A percentile compares a stretch with the other conserved stretches of the same genome.
These are phyloP conservation scores for Tillus elongatus DNA, from an alignment of 2,888 invertebrate species.

Conservation along the genomic window DNA sequence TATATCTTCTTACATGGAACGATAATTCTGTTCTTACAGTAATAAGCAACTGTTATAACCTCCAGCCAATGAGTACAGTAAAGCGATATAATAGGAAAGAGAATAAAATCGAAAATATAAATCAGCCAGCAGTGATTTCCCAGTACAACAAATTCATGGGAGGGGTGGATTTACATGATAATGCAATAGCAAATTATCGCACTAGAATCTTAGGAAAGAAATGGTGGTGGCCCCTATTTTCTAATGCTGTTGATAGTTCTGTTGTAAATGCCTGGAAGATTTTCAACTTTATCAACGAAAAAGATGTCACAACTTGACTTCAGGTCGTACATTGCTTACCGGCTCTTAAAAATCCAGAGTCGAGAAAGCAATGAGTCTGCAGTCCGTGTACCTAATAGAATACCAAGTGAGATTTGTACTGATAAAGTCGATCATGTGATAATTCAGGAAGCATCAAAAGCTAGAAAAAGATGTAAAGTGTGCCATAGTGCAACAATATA, in stretches of 20 bases:
- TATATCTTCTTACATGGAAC: not conserved
- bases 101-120: too few species aligned
- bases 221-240: constrained; percentile 25
- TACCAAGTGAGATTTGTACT: not conserved
- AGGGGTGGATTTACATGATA: too few species aligned
- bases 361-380: not conserved
- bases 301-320: constrained; percentile 21
- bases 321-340: constrained; percentile 17
- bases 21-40: constrained; percentile 4
- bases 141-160: too few species aligned
- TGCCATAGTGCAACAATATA: too few species aligned
- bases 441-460: too few species aligned
- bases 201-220: constrained; percentile 18
- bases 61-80: too few species aligned
- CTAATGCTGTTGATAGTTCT: constrained; percentile 19
- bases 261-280: constrained; percentile 23
- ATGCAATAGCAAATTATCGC: constrained; percentile 22
- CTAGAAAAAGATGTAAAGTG: constrained; percentile 13
- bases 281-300: constrained; percentile 18
- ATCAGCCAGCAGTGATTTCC: not conserved
- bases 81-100: not conserved
- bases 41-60: too few species aligned
- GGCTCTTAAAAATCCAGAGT: too few species aligned
- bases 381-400: not conserved
- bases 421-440: too few species aligned